Conservation (phyloP, 2,888 invertebrate species). For the Leptinotarsa peninsularis region DNA sequence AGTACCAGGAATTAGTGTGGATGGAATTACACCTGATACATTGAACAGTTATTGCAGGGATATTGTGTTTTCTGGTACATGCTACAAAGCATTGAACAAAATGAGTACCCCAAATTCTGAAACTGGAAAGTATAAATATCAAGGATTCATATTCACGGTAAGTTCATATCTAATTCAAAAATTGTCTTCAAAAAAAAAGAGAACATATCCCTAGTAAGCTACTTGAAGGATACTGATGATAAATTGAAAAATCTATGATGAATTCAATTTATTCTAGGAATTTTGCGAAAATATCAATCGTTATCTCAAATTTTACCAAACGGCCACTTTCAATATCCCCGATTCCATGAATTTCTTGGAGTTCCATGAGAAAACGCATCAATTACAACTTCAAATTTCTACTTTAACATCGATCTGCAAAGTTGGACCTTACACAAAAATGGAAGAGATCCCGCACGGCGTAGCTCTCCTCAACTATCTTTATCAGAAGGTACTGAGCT, state of each 20-base stretch:
- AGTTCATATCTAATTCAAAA: conserved; percentile 35
- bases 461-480: conserved; percentile 75
- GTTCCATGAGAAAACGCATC: conserved; percentile 65
- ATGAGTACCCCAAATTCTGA: conserved; percentile 56
- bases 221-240: background rate
- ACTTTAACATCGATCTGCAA: conserved; percentile 71
- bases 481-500: conserved; percentile 72
- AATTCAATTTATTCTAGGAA: conserved; percentile 66
- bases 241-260: background rate
- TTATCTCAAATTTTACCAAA: conserved; percentile 72
- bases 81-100: conserved; percentile 59
- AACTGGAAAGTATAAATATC: conserved; percentile 55
- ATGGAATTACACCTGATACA: conserved; percentile 57
- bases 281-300: conserved; percentile 72
- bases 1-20: conserved; percentile 54
- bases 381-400: conserved; percentile 69
- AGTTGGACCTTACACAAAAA: conserved; percentile 62
- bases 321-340: conserved; percentile 61
- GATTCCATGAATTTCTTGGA: conserved; percentile 55
- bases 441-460: conserved; percentile 64
- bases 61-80: conserved; percentile 59
- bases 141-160: conserved; percentile 62
- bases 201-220: no score
- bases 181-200: no score
- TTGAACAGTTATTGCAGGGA: conserved; percentile 57